Conservation (phyloP, 2,797 vertebrate species). For the Centropyge bicolor region DNA sequence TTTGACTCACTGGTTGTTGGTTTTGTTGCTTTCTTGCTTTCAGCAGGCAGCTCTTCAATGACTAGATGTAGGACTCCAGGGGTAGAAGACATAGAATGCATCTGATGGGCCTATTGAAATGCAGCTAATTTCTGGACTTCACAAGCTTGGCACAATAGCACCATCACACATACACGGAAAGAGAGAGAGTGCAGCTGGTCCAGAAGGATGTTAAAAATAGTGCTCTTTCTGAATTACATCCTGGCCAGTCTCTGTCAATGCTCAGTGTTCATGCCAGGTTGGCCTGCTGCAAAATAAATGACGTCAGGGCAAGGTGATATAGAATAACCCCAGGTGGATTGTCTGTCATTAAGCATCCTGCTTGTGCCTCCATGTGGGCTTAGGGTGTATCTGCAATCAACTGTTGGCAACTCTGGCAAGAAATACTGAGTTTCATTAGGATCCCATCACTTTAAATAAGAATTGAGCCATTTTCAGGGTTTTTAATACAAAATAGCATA, state of each 20-base stretch:
- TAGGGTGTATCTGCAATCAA: slow-evolving; percentile 39
- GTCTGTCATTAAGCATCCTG: background rate
- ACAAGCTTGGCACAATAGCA: slow-evolving; percentile 6
- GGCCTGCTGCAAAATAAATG: slow-evolving; percentile 61
- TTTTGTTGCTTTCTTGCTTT: background rate
- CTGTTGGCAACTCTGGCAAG: background rate
- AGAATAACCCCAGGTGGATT: slow-evolving; percentile 4
- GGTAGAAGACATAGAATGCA: background rate
- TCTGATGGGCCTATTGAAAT: slow-evolving; percentile 19
- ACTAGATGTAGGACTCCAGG: background rate
- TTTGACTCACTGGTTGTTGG: background rate
- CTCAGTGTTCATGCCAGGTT: slow-evolving; percentile 38
- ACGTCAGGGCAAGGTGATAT: slow-evolving; percentile 58
- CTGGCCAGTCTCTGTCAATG: background rate
- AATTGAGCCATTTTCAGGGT: background rate
- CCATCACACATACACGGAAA: background rate
- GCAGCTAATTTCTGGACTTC: slow-evolving; percentile 1
- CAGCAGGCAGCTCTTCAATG: background rate
- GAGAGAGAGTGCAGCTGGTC: background rate
- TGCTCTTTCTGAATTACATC: slow-evolving; percentile 15
- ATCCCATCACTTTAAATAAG: background rate
- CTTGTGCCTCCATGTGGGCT: slow-evolving; percentile 63
- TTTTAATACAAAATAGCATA: background rate
- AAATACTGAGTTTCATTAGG: background rate
- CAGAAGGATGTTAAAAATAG: slow-evolving; percentile 10